Evolutionary conservation across 2,888 invertebrate species (phyloP).

Genomic region (Oligia latruncula): DNA sequence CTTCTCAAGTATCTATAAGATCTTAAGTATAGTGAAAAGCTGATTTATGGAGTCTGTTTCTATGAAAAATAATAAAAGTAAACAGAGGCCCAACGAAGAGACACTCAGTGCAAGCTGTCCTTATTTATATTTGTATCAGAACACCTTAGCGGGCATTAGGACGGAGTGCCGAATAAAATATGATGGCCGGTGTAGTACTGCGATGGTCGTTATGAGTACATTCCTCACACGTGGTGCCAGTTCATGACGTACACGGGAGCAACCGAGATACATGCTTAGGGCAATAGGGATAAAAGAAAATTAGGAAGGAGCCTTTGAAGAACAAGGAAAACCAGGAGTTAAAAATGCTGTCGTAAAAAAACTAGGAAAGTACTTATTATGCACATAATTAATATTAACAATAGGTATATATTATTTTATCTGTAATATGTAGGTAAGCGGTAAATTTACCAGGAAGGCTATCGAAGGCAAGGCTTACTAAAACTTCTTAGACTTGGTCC

Average conservation of each 20-base stretch:
- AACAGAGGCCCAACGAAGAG: conserved; percentile 6
- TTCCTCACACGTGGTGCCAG: conserved; percentile 40
- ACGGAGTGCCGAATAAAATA: conserved; percentile 32
- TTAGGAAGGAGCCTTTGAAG: background rate
- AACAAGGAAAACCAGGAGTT: background rate
- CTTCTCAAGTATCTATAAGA: background rate
- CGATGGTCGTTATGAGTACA: conserved; percentile 34
- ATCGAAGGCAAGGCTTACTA: background rate
- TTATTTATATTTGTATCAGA: conserved; percentile 35
- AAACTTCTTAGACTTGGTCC: background rate
- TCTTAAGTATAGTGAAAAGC: background rate
- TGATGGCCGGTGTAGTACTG: conserved; percentile 26
- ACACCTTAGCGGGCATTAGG: conserved; percentile 12
- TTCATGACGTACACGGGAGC: background rate
- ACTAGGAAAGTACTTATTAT: background rate
- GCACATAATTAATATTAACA: background rate
- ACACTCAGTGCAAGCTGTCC: conserved; percentile 20
- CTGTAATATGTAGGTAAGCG: background rate
- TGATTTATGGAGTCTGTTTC: background rate
- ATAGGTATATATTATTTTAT: background rate
- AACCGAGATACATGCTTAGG: background rate
- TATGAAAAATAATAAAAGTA: background rate
- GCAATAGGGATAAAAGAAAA: background rate
- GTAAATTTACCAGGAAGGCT: background rate
- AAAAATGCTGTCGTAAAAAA: background rate